Evolutionary conservation across 2,113 vertebrate genomes (phyloP), one percentile per base, ranked within the genome.

Genomic region (Anseranas semipalmata): DNA sequence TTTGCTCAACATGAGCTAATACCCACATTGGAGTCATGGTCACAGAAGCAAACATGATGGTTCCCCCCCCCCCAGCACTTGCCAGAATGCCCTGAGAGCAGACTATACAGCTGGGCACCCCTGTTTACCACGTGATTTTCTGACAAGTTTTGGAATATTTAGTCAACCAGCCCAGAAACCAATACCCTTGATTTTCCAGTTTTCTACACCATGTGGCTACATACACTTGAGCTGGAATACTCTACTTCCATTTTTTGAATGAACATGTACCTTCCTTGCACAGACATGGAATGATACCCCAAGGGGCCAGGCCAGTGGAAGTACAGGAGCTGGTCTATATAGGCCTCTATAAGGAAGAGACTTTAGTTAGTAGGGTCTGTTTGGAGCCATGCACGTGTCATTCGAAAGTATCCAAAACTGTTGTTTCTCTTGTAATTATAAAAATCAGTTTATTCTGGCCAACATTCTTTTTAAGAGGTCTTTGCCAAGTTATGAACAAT

Each of bases 401-500:
- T 50, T 87, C 87, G n/a, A 50, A 92, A 75, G 71, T 27, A 72
- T 60, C 75, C 14, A 35, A 59, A 95, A 27, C 22, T 27, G 50
- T 50, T 89, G 25, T 56, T 82, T 86, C 56, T 68, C n/a, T 63
- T 77, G 46, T 68, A 70, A 59, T 56, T 59, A 35, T 73, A 58
- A 91, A 86, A 88, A 84, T 5, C 52, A 33, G 66, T 35, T 87
- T 85, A 41, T 37, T 85, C 81, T 75, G 50, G 74, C 85, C 71
- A 96, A 82, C 35, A 46, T 60, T 87, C 70, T 70, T 60, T 76
- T 83, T 46, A 58, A 71, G 58, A 81, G 16, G n/a, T 67, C 78
- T 91, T 76, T 19, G 45, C 90, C 96, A 96, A 85, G 48, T 90
- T 85, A 93, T 28, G 53, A 93, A 94, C 81, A 96, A 87, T 30